These are phyloP conservation scores for Apoda limacodes DNA, from an alignment of 2,888 invertebrate genomes.

Conservation along the genomic window DNA sequence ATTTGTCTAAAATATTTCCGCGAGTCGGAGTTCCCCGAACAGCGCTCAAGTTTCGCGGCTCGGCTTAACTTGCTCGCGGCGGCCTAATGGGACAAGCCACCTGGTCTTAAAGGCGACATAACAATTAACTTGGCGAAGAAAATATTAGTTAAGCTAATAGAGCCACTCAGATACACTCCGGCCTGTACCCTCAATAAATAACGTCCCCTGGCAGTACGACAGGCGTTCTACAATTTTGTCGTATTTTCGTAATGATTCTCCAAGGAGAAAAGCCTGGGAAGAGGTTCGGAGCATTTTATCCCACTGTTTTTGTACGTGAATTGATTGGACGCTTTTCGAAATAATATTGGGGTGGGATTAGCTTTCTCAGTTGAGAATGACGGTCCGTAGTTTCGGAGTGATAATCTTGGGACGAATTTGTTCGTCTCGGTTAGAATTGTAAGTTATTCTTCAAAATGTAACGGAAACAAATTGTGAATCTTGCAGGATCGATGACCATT, in stretches of 20 bases:
- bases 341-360: constrained; percentile 54
- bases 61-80: constrained; percentile 47
- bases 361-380: constrained; percentile 43
- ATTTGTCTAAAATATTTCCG: constrained; percentile 67
- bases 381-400: too few relatives aligned
- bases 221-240: constrained; percentile 51
- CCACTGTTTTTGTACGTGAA: constrained; percentile 54
- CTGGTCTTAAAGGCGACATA: constrained; percentile 65
- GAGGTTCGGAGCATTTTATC: constrained; percentile 35
- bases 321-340: constrained; percentile 53
- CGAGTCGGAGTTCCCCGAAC: constrained; percentile 36
- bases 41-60: constrained; percentile 50
- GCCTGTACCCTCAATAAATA: constrained; percentile 57
- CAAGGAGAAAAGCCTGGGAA: constrained; percentile 36
- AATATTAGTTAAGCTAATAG: constrained; percentile 66
- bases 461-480: too few relatives aligned
- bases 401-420: too few relatives aligned
- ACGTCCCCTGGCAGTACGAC: constrained; percentile 47
- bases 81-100: constrained; percentile 61
- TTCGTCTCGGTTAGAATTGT: too few relatives aligned
- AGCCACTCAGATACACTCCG: constrained; percentile 57
- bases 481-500: too few relatives aligned
- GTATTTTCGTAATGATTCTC: constrained; percentile 61
- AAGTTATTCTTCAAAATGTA: too few relatives aligned
- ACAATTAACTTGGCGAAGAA: constrained; percentile 65